These are phyloP conservation scores for Melanaphis sacchari DNA, from an alignment of 1,140 invertebrate genomes.

Conservation along the genomic window DNA sequence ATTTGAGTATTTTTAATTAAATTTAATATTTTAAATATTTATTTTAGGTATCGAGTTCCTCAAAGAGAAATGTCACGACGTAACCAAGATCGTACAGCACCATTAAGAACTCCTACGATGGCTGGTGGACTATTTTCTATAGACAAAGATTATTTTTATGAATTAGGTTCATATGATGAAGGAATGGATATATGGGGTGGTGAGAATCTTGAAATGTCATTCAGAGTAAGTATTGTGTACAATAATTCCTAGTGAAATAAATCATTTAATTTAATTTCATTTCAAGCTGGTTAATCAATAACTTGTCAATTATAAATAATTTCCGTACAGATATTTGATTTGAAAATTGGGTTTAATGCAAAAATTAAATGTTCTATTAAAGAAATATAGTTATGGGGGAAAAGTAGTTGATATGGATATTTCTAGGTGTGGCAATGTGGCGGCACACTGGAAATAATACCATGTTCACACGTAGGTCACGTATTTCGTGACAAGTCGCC, in stretches of 20 bases:
- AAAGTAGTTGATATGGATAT: slow-evolving; percentile 54
- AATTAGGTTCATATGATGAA: slow-evolving; percentile 96
- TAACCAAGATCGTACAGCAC: slow-evolving; percentile 86
- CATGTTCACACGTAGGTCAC: slow-evolving; percentile 96
- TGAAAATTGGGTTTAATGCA: neutral
- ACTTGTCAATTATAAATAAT: neutral
- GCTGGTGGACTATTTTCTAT: slow-evolving; percentile 98
- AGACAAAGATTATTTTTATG: slow-evolving; percentile 95
- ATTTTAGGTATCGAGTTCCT: slow-evolving; percentile 89
- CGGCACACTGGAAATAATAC: slow-evolving; percentile 92
- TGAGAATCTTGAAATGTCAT: slow-evolving; percentile 99
- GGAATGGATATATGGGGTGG: slow-evolving; percentile 99
- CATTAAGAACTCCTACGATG: slow-evolving; percentile 95
- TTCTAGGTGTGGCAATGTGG: slow-evolving; percentile 97
- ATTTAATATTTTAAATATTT: slow-evolving; percentile 18
- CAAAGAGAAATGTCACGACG: slow-evolving; percentile 92
- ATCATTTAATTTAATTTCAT: neutral
- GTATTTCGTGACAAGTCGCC: slow-evolving; percentile 99
- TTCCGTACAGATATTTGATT: neutral
- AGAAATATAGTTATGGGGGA: slow-evolving; percentile 39
- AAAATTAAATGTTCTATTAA: neutral
- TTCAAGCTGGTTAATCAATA: neutral
- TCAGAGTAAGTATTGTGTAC: slow-evolving; percentile 78
- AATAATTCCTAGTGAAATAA: neutral
- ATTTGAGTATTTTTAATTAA: neutral